Evolutionary conservation across 2,113 vertebrate genomes (phyloP), one percentile per base, ranked within the genome.

Genomic region (Chroicocephalus ridibundus): DNA sequence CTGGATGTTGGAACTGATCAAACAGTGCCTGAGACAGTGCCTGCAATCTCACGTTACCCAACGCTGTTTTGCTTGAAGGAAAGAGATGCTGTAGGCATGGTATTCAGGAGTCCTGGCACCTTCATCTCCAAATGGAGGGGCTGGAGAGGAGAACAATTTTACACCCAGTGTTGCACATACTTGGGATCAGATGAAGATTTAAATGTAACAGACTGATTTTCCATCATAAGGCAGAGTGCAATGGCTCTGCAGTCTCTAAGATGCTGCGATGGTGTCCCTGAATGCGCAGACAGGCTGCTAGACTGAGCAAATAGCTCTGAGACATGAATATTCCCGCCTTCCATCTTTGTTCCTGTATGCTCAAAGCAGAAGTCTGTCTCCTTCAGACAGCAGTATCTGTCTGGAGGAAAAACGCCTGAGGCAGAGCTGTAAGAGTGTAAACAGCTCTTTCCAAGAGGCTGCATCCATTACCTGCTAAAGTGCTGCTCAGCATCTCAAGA

Each of bases 1-100:
- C 36, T 4, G 1, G 64, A 65, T 15, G 22, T 29, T 11, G 78
- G 58, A 79, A 38, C 26, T 1, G 1, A 72, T 31, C 1, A 0
- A 61, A 47, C 9, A 9, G 46, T 26, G 18, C 31, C 38, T 31
- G n/a, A 0, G 54, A 47, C 9, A 9, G 46, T 26, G 18, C 31
- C 38, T n/a, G n/a, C 47, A 55, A 17, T 31, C 32, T 51, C 32
- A 5, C 0, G 0, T 62, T 44, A 32, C n/a, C 13, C 17, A 31
- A 5, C 1, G 2, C 32, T 51, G 46, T 21, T 52, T 34, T 46
- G 16, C 42, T 32, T n/a, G 65, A 62, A 49, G 18, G 58, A 29
- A 32, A 44, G 71, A 61, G 22, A 16, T 46, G 47, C n/a, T 78
- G 36, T 31, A 74, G 54, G 7, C 16, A 47, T 20, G 60, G 8